Base-by-base conservation (phyloP, 1,140 invertebrate genomes). In the Gerris buenoi region DNA sequence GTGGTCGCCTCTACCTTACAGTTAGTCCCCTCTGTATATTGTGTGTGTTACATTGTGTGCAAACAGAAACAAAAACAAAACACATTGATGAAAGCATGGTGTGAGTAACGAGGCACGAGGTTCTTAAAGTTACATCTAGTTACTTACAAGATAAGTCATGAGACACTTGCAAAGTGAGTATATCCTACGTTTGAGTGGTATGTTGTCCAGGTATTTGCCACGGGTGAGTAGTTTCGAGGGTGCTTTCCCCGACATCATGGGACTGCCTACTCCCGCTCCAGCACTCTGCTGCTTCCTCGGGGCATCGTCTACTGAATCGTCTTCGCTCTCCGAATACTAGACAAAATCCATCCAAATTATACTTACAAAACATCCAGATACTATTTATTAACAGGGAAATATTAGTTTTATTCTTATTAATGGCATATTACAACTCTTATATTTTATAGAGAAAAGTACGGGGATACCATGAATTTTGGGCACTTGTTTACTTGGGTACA, bases 91-190 rank as follows among this genome's bases (percentile, higher is more conserved):
- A n/a, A n/a, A n/a, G n/a, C n/a, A n/a, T n/a, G n/a, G n/a, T n/a
- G n/a, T n/a, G n/a, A n/a, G n/a, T n/a, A n/a, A n/a, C n/a, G n/a
- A n/a, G n/a, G n/a, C n/a, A n/a, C n/a, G n/a, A n/a, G n/a, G n/a
- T n/a, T n/a, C n/a, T n/a, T n/a, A n/a, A n/a, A n/a, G n/a, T n/a
- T n/a, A n/a, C n/a, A n/a, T n/a, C n/a, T n/a, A n/a, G n/a, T n/a
- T 46, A 79, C 82, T 79, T 82, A 89, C 83, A 14, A 88, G 83
- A 76, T 86, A 88, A 75, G 91, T 89, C 46, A 89, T 81, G 25
- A 91, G 78, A 71, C 87, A 88, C 72, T 88, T 89, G 59, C 88
- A 86, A 33, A 92, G 79, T 61, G 81, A 80, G 70, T 89, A 84
- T 13, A 90, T 81, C 73, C 87, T 83, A 72, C 87, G 88, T 71